A percentile compares a stretch with the other conserved stretches of the same genome.
Evolutionary conservation across 2,888 invertebrate genomes (phyloP).

Genomic region (Drosophila lutescens): DNA sequence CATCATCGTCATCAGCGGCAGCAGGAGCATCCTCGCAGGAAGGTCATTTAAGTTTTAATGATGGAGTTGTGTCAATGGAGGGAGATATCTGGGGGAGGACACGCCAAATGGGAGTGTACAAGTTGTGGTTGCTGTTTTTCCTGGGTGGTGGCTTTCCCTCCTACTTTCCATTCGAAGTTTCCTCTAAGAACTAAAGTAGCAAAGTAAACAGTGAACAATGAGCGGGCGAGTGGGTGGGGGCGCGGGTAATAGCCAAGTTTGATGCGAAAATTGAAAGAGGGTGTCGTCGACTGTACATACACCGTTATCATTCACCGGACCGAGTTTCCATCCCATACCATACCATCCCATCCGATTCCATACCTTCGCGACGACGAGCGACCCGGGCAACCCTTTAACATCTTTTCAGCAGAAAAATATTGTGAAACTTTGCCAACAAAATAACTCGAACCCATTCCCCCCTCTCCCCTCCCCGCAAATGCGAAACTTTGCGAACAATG

Average conservation of each 20-base stretch:
- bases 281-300: constrained; percentile 44
- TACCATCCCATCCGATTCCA: neutral
- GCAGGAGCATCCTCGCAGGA: constrained; percentile 56
- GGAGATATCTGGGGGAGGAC: constrained; percentile 15
- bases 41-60: constrained; percentile 80
- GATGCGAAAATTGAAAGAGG: constrained; percentile 50
- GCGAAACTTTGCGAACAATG: constrained; percentile 41
- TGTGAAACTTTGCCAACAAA: constrained; percentile 50
- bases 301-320: constrained; percentile 50
- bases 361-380: neutral
- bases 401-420: constrained; percentile 49
- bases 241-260: constrained; percentile 46
- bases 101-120: constrained; percentile 26
- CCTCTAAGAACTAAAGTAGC: constrained; percentile 66
- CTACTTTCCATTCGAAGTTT: constrained; percentile 36
- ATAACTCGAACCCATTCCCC: constrained; percentile 30
- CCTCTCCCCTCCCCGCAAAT: neutral
- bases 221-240: constrained; percentile 7
- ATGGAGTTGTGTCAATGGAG: constrained; percentile 63
- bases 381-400: constrained; percentile 36
- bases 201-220: constrained; percentile 59
- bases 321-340: neutral
- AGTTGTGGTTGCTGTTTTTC: constrained; percentile 49
- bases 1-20: constrained; percentile 51
- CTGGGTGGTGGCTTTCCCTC: constrained; percentile 21